A percentile compares a stretch with the other conserved stretches of the same genome.
phyloP scores from a whole-genome alignment of 2,113 vertebrate species.

The Eira barbara region DNA sequence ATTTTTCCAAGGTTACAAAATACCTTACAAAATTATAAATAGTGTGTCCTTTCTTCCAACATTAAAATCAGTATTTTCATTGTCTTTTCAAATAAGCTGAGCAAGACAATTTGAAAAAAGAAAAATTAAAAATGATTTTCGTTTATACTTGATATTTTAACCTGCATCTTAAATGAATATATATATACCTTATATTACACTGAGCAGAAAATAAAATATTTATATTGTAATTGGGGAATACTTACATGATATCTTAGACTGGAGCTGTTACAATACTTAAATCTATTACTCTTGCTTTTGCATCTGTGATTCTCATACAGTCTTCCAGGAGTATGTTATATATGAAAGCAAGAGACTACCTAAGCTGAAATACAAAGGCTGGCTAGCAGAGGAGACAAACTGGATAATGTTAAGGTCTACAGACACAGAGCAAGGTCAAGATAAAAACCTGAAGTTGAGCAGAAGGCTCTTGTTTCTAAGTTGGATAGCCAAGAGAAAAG shows the following conservation, averaged over 20 bases:
- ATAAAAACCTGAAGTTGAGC: background rate
- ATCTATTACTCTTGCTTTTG: background rate
- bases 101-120: background rate
- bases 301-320: background rate
- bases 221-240: background rate
- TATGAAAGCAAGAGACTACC: background rate
- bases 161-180: background rate
- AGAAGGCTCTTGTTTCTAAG: background rate
- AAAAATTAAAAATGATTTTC: background rate
- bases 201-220: background rate
- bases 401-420: background rate
- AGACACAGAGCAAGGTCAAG: background rate
- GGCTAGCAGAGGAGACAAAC: background rate
- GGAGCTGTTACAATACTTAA: background rate
- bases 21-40: background rate
- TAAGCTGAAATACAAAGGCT: background rate
- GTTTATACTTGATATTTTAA: background rate
- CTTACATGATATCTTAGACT: background rate
- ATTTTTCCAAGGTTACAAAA: background rate
- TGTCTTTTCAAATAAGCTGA: background rate
- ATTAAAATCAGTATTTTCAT: background rate
- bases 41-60: background rate
- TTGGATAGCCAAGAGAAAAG: background rate
- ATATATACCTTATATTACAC: background rate
- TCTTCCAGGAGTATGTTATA: background rate